A percentile compares a stretch with the other conserved stretches of the same genome.
These are phyloP conservation scores for Zoanthus solanderi DNA, from an alignment of 92 coral and sea anemone genomes.

Conservation along the genomic window DNA sequence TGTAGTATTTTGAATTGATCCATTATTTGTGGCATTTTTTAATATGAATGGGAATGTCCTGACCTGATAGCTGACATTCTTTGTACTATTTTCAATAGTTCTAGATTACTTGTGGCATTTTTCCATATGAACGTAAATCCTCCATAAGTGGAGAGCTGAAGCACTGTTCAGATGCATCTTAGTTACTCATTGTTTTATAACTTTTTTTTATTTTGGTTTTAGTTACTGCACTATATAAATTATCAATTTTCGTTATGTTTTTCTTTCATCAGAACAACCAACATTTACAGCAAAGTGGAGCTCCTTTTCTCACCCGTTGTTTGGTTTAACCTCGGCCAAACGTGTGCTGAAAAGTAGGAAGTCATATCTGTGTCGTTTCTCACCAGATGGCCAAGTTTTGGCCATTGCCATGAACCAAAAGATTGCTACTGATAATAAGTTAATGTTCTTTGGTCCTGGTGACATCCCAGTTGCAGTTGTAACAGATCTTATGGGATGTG, in stretches of 20 bases:
- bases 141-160: no score
- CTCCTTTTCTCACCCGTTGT: constrained; percentile 75
- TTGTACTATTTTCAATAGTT: no score
- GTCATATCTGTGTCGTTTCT: constrained; percentile 76
- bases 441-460: constrained; percentile 84
- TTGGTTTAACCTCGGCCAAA: constrained; percentile 82
- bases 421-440: constrained; percentile 79
- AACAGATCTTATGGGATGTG: constrained; percentile 92
- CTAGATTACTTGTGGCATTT: no score
- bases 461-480: constrained; percentile 81
- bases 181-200: no score
- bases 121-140: no score
- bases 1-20: no score
- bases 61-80: no score
- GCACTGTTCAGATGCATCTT: no score
- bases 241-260: neutral
- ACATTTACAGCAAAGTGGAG: constrained; percentile 86
- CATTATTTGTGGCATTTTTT: no score
- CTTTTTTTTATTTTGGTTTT: no score
- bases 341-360: constrained; percentile 81
- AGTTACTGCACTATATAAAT: no score
- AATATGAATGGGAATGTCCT: no score
- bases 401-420: constrained; percentile 96
- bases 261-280: constrained; percentile 45
- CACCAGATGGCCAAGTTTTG: constrained; percentile 93